Evolutionary conservation across 2,888 invertebrate genomes (phyloP), one percentile per base, ranked within the genome.

Genomic region (Alentia gelatinosa): DNA sequence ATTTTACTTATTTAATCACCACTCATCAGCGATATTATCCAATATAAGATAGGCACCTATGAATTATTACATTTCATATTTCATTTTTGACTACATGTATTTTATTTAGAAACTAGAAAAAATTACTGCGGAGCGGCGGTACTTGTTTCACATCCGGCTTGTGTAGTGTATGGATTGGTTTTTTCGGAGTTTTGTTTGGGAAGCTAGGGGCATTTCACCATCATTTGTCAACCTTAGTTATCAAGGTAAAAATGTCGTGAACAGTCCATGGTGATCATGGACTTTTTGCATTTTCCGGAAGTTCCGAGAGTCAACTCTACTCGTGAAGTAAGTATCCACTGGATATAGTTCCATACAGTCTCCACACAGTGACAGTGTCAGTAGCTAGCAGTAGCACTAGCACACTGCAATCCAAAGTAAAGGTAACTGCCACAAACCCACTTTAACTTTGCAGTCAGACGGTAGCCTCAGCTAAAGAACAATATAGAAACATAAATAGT

Each of bases 271-370:
- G 39, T 39, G 15, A 89, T 15, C 26, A 89, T 89, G 89, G 89
- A 89, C 63, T 89, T 39, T 40, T 42, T 89, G 37, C 89, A 74
- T n/a, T 89, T 89, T 40, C 89, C 89, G 15, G 74, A 89, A 68
- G 74, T 89, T n/a, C 89, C 89, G 26, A 50, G 33, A 12, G 50
- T 86, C 42, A 86, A 86, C 35, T 23, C 35, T 9, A 19, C 79
- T n/a, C n/a, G n/a, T n/a, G n/a, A n/a, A n/a, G n/a, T n/a, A n/a
- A n/a, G n/a, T n/a, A n/a, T n/a, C n/a, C n/a, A n/a, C n/a, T n/a
- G n/a, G n/a, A n/a, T n/a, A n/a, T n/a, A n/a, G n/a, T n/a, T n/a
- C n/a, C n/a, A n/a, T n/a, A n/a, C n/a, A n/a, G n/a, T n/a, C n/a
- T n/a, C n/a, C n/a, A n/a, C n/a, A n/a, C n/a, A n/a, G n/a, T n/a